phyloP scores from a whole-genome alignment of 2,888 invertebrate species.

The Polyommatus icarus region DNA sequence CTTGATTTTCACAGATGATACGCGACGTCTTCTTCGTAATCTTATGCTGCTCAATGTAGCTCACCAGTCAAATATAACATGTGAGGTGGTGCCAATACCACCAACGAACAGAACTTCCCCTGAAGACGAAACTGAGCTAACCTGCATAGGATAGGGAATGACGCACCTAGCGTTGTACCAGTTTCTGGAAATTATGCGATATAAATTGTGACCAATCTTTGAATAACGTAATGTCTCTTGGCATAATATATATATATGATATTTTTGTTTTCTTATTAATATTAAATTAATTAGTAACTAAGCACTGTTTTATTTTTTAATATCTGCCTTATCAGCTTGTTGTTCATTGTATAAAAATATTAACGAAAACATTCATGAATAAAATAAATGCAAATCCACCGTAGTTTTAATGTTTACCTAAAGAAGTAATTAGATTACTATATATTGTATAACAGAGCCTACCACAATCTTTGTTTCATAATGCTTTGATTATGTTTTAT shows the following conservation, averaged over 20 bases:
- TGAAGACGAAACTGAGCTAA: background rate
- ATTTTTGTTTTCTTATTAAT: too few species aligned
- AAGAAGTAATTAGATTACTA: too few species aligned
- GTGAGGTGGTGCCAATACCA: background rate
- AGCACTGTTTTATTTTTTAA: too few species aligned
- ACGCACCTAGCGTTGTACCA: background rate
- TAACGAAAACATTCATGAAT: too few species aligned
- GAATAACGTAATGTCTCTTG: background rate
- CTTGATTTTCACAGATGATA: background rate
- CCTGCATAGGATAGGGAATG: background rate
- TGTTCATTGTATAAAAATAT: too few species aligned
- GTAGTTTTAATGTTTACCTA: too few species aligned
- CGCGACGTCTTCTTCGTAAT: slow-evolving; percentile 1
- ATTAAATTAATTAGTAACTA: too few species aligned
- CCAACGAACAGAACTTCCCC: background rate
- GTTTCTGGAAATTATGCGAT: background rate
- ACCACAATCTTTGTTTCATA: background rate
- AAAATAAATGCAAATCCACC: too few species aligned
- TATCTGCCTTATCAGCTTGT: too few species aligned
- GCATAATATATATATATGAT: background rate
- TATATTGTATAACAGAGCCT: background rate
- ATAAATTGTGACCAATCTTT: background rate
- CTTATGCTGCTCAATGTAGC: background rate
- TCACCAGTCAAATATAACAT: background rate
- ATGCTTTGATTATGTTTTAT: background rate